phyloP scores from a whole-genome alignment of 1,140 invertebrate species.

The Pentalonia nigronervosa region DNA sequence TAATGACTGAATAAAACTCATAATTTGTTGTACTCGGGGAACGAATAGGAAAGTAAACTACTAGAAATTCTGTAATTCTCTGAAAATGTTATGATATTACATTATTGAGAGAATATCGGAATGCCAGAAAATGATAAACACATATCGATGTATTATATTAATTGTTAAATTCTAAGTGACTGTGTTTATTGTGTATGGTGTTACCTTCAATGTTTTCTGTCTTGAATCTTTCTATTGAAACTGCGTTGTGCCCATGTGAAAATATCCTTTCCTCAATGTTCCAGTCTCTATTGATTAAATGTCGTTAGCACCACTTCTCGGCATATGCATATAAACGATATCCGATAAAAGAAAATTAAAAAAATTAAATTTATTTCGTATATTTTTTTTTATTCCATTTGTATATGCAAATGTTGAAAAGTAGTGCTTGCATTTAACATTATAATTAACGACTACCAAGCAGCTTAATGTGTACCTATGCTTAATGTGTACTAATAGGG shows the following conservation, averaged over 20 bases:
- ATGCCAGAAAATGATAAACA: constrained; percentile 37
- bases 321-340: neutral
- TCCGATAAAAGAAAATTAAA: neutral
- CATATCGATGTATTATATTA: constrained; percentile 41
- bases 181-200: constrained; percentile 57
- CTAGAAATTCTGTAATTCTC: constrained; percentile 10
- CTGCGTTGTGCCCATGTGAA: constrained; percentile 58
- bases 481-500: constrained; percentile 54
- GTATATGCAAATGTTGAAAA: constrained; percentile 33
- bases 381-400: neutral
- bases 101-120: constrained; percentile 7
- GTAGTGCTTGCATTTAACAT: constrained; percentile 37
- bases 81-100: neutral
- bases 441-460: constrained; percentile 42
- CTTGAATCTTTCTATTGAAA: constrained; percentile 57
- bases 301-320: constrained; percentile 25
- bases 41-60: neutral
- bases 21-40: neutral
- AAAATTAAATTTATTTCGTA: neutral
- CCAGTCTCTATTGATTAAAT: constrained; percentile 46
- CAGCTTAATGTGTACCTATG: constrained; percentile 57
- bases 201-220: constrained; percentile 57
- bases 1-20: neutral
- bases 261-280: constrained; percentile 36
- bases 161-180: constrained; percentile 31